phyloP scores from a whole-genome alignment of 2,113 vertebrate species.

The Sceloporus tristichus region DNA sequence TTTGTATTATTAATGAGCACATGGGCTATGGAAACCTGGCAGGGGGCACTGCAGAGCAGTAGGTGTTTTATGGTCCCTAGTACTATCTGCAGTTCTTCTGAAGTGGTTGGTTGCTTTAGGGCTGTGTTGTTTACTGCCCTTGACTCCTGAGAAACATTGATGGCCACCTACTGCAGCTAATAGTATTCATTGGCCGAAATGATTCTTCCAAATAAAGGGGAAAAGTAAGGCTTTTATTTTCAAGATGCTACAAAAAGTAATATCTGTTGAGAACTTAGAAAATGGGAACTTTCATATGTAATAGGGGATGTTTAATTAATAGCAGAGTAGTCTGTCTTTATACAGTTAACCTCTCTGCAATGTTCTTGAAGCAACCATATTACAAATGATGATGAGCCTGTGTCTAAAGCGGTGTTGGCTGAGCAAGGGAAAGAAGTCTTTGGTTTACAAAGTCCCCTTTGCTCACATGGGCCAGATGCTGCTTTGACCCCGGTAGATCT shows the following conservation, averaged over 20 bases:
- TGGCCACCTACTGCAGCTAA: background rate
- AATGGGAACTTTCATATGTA: conserved; percentile 6
- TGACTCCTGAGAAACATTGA: background rate
- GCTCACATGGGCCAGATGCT: background rate
- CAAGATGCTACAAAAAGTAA: background rate
- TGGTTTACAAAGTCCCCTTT: background rate
- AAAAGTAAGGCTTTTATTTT: background rate
- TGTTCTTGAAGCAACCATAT: background rate
- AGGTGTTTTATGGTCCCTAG: conserved; percentile 3
- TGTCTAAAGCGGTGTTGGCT: background rate
- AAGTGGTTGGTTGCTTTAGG: conserved; percentile 9
- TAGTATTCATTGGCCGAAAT: background rate
- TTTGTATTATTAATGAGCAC: conserved; percentile 47
- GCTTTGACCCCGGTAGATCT: background rate
- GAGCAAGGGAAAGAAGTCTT: background rate
- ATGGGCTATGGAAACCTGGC: conserved; percentile 12
- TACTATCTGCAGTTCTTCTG: conserved; percentile 26
- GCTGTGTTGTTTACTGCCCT: conserved; percentile 32
- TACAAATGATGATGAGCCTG: no score
- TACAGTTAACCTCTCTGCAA: background rate
- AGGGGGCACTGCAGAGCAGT: conserved; percentile 28
- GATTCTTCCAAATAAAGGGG: conserved; percentile 20
- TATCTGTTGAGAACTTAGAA: conserved; percentile 45
- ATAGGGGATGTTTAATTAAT: conserved; percentile 56
- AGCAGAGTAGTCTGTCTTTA: conserved; percentile 14